These are phyloP conservation scores for Suillia variegata DNA, from an alignment of 2,888 invertebrate species.

Conservation along the genomic window DNA sequence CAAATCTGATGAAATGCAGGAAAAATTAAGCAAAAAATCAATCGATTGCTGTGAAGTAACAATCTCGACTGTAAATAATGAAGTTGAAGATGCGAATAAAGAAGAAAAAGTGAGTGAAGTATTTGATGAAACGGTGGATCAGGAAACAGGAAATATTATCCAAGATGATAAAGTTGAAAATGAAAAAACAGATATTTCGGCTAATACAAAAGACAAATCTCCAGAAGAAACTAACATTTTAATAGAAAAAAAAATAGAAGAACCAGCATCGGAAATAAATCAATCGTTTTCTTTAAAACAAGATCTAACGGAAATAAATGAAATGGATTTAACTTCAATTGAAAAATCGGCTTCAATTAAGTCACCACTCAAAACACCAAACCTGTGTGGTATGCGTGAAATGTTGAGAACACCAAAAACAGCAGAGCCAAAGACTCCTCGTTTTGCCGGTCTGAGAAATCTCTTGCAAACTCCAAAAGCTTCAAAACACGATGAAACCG, in stretches of 20 bases:
- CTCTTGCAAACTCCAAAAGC: not conserved
- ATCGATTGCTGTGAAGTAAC: no score
- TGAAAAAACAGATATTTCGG: no score
- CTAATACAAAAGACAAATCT: no score
- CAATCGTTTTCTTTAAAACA: not conserved
- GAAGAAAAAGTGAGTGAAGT: constrained; percentile 26
- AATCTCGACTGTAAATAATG: not conserved
- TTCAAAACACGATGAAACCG: not conserved
- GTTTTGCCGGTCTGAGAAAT: not conserved
- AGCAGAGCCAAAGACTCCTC: not conserved
- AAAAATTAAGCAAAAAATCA: not conserved
- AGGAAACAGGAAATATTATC: no score
- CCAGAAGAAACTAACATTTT: not conserved
- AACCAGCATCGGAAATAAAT: not conserved
- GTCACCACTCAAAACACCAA: not conserved
- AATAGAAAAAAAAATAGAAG: not conserved
- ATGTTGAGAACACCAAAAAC: not conserved
- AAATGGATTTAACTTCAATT: not conserved
- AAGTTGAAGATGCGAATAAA: not conserved
- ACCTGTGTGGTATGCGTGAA: not conserved
- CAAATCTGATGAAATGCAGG: constrained; percentile 36
- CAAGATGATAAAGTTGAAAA: no score
- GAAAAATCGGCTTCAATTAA: not conserved
- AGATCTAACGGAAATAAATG: not conserved
- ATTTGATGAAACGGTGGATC: no score